Evolutionary conservation across 2,888 invertebrate species (phyloP), one percentile per base, ranked within the genome.

Genomic region (Rhaphigaster nebulosa): DNA sequence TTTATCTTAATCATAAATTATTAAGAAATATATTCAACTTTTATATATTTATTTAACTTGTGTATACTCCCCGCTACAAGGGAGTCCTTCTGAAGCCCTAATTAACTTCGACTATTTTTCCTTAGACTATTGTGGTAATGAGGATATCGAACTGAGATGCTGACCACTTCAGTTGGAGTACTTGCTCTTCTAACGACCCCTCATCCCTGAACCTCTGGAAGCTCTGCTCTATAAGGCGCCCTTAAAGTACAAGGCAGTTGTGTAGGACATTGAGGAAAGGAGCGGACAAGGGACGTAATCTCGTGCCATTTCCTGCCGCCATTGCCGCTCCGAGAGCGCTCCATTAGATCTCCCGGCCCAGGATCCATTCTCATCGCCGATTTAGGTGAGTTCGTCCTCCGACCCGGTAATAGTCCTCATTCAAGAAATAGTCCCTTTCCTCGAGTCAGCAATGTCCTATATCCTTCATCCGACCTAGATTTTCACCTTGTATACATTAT

Each of bases 301-400:
- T 76, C 20, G 20, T 38, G 38, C 70, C 70, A 76, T 76, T 76
- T 76, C 70, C 70, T 65, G 56, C 60, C 60, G 56, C 60, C 60
- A 60, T 26, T 26, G n/a, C 18, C n/a, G 15, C 20, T 26, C 38
- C 6, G 1, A 76, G 70, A 34, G 20, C 10, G 38, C 70, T 34
- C 70, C 70, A 76, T 76, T 76, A 76, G 70, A 10, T 38, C 34
- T 76, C 34, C 70, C 18, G 13, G 65, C 29, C 4, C 15, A 10
- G 29, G 65, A 20, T 76, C 70, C 34, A 76, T 76, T 76, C 70
- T 20, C 34, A 20, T 20, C 20, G 20, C 3, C 70, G 70, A 76
- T 76, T 76, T 76, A 76, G 15, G 34, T 6, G 1, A 76, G 38
- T 0, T 76, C 38, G 34, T 38, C 70, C 23, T 38, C 34, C 1